phyloP scores from a whole-genome alignment of 2,797 vertebrate species.

The Hydrolagus colliei region DNA sequence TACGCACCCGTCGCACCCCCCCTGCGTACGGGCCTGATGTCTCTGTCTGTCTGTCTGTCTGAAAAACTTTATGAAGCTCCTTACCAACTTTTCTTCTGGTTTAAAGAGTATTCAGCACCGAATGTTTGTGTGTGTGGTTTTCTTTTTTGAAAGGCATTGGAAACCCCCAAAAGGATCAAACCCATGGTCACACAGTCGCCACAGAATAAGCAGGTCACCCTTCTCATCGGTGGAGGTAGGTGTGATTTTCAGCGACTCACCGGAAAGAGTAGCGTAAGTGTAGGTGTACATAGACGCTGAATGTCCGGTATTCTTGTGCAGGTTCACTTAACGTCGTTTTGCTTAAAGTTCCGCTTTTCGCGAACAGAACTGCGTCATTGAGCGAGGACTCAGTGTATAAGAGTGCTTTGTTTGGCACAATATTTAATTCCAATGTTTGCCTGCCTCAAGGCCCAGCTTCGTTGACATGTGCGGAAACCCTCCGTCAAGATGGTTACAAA shows the following conservation, averaged over 20 bases:
- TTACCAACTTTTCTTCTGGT: neutral
- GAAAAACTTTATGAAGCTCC: neutral
- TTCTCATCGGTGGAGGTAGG: constrained; percentile 67
- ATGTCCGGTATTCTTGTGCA: too few relatives aligned
- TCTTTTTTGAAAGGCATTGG: constrained; percentile 41
- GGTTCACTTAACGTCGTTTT: too few relatives aligned
- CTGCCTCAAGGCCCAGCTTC: constrained; percentile 66
- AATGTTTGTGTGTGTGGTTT: neutral
- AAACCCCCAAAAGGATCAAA: constrained; percentile 52
- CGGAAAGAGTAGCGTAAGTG: too few relatives aligned
- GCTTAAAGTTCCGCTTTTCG: too few relatives aligned
- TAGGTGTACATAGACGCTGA: too few relatives aligned
- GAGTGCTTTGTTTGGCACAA: too few relatives aligned
- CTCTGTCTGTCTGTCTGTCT: neutral
- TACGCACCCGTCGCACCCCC: too few relatives aligned
- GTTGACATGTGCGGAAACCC: constrained; percentile 73
- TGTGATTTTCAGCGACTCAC: neutral
- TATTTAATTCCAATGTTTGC: neutral
- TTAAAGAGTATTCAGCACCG: neutral
- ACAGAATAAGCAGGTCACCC: constrained; percentile 47
- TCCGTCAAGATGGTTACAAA: constrained; percentile 71
- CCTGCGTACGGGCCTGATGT: too few relatives aligned
- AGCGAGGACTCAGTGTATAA: too few relatives aligned
- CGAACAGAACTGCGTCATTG: too few relatives aligned
- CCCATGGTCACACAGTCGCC: constrained; percentile 52